Base-by-base conservation (phyloP, 2,888 invertebrate genomes). In the Drosophila emarginata region DNA sequence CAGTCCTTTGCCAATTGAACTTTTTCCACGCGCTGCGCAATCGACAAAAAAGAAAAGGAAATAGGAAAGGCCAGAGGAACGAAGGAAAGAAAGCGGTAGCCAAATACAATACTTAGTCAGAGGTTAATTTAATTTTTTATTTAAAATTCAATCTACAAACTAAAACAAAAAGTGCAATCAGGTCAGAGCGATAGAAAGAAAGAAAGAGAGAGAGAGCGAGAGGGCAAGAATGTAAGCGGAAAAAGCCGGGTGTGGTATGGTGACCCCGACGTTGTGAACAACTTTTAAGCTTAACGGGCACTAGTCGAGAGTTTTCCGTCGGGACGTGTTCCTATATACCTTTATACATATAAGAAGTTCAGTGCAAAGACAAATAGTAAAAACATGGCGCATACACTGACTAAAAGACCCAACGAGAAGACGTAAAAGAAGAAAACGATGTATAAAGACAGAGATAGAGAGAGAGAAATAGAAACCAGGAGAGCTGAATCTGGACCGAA, bases 1-100 rank as follows among this genome's bases (percentile, higher is more conserved):
- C 73, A 89, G 87, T 88, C 84, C 78, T 86, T 67, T 84, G 87
- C 84, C 84, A 84, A 84, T 84, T 84, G 84, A 84, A 84, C 84
- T 87, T 88, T 84, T 87, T 70, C 65, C 56, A 37, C 32, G 52
- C 45, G 45, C 45, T 45, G 45, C 11, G 45, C 45, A 45, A 45
- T 45, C 45, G 45, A 9, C 18, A 21, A 45, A 45, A 45, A 45
- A 12, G 4, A 45, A 21, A 21, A 4, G 21, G 32, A 32, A 32
- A 32, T 11, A 9, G 32, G 9, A 32, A 28, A 6, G 4, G 40
- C 15, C 2, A 11, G 11, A 18, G 9, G 40, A 18, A 14, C 2
- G 40, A 18, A 45, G 21, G 4, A 12, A 11, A 18, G 14, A 3
- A 45, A 4, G 12, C 4, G 14, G 18, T 45, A 45, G 45, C 18